These are phyloP conservation scores for Goniozus legneri DNA, from an alignment of 1,140 invertebrate genomes.

Conservation along the genomic window DNA sequence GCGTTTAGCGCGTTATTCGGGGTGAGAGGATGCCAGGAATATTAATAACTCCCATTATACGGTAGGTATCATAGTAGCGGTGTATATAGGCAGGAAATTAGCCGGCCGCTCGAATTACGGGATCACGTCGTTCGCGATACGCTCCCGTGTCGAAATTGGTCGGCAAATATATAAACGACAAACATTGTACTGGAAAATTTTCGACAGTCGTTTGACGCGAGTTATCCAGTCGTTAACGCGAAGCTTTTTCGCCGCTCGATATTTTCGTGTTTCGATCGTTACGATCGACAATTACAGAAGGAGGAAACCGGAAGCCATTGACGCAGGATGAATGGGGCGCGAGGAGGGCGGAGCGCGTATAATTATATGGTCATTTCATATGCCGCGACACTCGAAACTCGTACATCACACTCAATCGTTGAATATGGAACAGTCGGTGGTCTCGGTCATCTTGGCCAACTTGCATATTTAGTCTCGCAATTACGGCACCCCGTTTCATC, in stretches of 20 bases:
- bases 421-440: constrained; percentile 47
- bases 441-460: constrained; percentile 27
- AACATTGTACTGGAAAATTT: background rate
- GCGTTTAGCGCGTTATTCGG: no score
- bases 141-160: no score
- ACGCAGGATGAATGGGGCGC: constrained; percentile 1
- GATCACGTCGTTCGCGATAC: no score
- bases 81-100: no score
- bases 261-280: no score
- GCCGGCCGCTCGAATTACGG: no score
- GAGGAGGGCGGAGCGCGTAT: constrained; percentile 6
- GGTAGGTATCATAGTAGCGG: no score
- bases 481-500: constrained; percentile 41
- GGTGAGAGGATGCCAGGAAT: no score
- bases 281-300: background rate
- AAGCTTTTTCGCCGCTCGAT: no score
- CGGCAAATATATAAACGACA: background rate
- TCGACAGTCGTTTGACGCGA: background rate
- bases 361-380: constrained; percentile 42
- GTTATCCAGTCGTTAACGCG: constrained; percentile 31
- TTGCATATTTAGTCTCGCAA: constrained; percentile 44
- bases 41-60: no score
- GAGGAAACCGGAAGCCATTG: background rate
- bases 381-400: constrained; percentile 47
- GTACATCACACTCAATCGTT: constrained; percentile 50